Evolutionary conservation across 1,140 invertebrate genomes (phyloP), one percentile per base, ranked within the genome.

Genomic region (Chironomus tepperi): DNA sequence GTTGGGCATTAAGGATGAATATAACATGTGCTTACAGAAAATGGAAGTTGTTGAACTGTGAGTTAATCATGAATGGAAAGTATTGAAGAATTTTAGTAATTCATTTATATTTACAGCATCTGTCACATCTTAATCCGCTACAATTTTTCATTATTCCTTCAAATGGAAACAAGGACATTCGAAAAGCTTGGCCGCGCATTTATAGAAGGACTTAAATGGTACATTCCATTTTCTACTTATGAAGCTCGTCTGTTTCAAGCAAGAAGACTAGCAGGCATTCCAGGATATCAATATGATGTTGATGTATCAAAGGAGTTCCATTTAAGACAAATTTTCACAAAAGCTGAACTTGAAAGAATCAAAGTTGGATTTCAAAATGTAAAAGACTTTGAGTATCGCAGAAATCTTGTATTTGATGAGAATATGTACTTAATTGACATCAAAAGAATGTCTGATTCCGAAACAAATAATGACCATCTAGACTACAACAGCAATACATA

Each of bases 1-100:
- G 79, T 85, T 95, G 65, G 93, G 93, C 1, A 87, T 93, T 8
- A 85, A 92, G 75, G 92, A 95, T 42, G 42, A 73, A 73, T 75
- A 42, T 21, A 75, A 75, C 19, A 64, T 75, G 19, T 75, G 75
- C 16, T 43, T 75, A 15, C 43, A 19, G 3, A 43, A 42, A n/a
- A 6, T 75, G 3, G 43, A 57, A 16, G 43, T 67, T 34, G 43
- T 75, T 19, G 21, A 73, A 65, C 21, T 64, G 65, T 70, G 18
- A 70, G 7, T 19, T 70, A 2, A 34, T 34, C n/a, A n/a, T n/a
- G n/a, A 34, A 2, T 34, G 1, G 24, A 34, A 7, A 3, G 2
- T 18, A 67, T 19, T 19, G n/a, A 67, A 67, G 24, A 57, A 12
- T 57, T 12, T 12, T 57, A 57, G n/a, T 57, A 7, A 16, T 19